Evolutionary conservation across 2,888 invertebrate genomes (phyloP), one percentile per base, ranked within the genome.

Genomic region (Cheilosia pagana): DNA sequence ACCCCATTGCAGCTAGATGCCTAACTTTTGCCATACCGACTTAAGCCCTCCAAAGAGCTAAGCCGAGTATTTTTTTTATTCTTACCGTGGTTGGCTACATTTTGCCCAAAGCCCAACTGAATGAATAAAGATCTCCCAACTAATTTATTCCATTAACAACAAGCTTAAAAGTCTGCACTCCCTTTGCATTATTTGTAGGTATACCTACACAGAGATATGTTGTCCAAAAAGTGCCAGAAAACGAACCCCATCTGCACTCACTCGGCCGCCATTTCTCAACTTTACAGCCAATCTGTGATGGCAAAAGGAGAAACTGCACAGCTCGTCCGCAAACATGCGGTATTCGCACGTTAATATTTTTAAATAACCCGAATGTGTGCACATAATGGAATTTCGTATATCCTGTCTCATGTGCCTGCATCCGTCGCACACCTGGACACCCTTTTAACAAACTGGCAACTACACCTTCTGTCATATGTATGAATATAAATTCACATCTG

Each of bases 291-390:
- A 19, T 39, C 14, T 21, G n/a, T n/a, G n/a, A n/a, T n/a, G 19
- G 3, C 14, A 19, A 3, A 35, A 39, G 12, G 23, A 23, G 39
- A 57, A 14, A 19, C 14, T 45, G 35, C 5, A 48, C 50, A 50
- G 19, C 31, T 57, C 45, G 35, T 57, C 48, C 35, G n/a, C 48
- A 57, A 45, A 57, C 57, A 70, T 57, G 70, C 48, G 70, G 57
- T 48, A 48, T 57, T 48, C 57, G 43, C 55, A 68, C 52, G 53
- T 55, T 68, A 68, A 68, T 68, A 68, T 68, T 68, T 68, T 68
- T 68, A 57, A 70, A 70, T 70, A 45, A 53, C 52, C 52, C 53
- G 39, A 65, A 50, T 52, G 50, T 48, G 53, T 39, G 53, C 52
- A 67, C 53, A 19, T 53, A 67, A 53, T 67, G 41, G 52, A 25